Conservation (phyloP, 2,888 invertebrate species). For the Anorthoa munda region DNA sequence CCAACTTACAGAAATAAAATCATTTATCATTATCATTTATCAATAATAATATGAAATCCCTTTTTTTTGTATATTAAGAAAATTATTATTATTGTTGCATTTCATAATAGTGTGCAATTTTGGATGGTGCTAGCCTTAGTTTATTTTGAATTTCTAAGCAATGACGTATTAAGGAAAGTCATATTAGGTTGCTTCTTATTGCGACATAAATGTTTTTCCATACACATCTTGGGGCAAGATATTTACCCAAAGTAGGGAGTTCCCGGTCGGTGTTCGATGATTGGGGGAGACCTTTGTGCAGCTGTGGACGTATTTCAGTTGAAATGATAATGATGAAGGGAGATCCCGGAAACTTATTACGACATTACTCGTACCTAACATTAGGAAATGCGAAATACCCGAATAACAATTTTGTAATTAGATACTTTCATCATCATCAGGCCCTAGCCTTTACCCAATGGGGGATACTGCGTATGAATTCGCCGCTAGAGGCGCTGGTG, state of each 20-base stretch:
- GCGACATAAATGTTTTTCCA: background rate
- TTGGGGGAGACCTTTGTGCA: background rate
- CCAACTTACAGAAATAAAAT: too few species aligned
- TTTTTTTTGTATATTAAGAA: background rate
- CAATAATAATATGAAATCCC: too few species aligned
- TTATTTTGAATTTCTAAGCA: background rate
- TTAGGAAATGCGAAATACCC: too few species aligned
- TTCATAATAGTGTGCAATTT: background rate
- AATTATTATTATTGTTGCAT: background rate
- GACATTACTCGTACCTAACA: too few species aligned
- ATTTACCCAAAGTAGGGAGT: background rate
- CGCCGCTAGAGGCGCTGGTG: too few species aligned
- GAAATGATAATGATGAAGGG: background rate
- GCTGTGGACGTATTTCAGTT: too few species aligned
- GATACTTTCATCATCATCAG: too few species aligned
- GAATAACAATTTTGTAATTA: too few species aligned
- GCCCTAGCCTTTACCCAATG: too few species aligned
- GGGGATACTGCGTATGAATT: too few species aligned
- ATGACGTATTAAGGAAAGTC: conserved; percentile 6
- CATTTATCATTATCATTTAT: too few species aligned
- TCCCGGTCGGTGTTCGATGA: background rate
- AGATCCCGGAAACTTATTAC: background rate
- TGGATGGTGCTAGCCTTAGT: background rate
- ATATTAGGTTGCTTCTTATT: conserved; percentile 1
- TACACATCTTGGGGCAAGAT: background rate